Evolutionary conservation across 2,888 invertebrate species (phyloP).

Genomic region (Agrenia bidenticulata): DNA sequence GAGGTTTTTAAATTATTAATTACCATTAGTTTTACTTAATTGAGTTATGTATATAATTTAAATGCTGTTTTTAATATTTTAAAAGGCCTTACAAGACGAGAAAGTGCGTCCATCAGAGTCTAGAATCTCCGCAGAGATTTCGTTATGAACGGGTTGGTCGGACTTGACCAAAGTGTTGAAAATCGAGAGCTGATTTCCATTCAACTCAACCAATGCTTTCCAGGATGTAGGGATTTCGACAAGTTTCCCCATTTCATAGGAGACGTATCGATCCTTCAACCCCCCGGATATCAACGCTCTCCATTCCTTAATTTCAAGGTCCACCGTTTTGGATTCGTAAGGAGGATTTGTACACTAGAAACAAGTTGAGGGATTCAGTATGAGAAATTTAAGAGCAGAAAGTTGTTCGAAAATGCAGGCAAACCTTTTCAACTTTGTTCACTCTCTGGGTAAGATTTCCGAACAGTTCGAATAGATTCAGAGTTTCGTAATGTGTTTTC

Average conservation of each 20-base stretch:
- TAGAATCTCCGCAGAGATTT: constrained; percentile 37
- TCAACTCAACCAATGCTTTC: constrained; percentile 41
- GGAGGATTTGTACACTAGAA: constrained; percentile 39
- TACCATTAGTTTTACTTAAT: no score
- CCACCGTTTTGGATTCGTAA: constrained; percentile 39
- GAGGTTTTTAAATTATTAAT: neutral
- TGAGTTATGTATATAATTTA: no score
- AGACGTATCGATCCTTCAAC: constrained; percentile 35
- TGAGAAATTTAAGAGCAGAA: no score
- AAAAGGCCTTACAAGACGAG: constrained; percentile 38
- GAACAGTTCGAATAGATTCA: constrained; percentile 24
- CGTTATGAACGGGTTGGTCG: constrained; percentile 34
- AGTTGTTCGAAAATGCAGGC: neutral
- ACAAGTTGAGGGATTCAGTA: no score
- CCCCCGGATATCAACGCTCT: constrained; percentile 31
- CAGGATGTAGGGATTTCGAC: constrained; percentile 35
- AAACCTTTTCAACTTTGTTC: constrained; percentile 35
- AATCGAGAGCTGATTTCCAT: constrained; percentile 34
- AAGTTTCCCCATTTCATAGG: constrained; percentile 37
- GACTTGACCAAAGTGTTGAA: constrained; percentile 36
- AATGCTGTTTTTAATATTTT: neutral
- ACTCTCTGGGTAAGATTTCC: constrained; percentile 34
- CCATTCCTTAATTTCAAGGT: constrained; percentile 41
- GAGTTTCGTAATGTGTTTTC: constrained; percentile 32
- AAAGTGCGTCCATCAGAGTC: constrained; percentile 39